phyloP scores from a whole-genome alignment of 2,888 invertebrate species.

The Sinohyriopsis cumingii region DNA sequence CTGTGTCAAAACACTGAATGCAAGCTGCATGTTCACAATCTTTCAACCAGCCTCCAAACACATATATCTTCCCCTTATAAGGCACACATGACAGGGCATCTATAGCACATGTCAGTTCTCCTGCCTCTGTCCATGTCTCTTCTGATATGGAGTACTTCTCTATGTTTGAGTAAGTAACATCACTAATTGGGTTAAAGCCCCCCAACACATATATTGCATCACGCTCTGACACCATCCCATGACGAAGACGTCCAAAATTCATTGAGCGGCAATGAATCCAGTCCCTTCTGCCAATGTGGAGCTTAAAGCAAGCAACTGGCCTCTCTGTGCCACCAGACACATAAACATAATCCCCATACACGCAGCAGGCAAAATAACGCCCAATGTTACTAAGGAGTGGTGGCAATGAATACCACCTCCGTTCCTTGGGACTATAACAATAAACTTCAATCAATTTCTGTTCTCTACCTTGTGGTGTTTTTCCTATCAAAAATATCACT shows the following conservation, averaged over 20 bases:
- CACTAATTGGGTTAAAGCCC: conserved; percentile 40
- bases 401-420: conserved; percentile 42
- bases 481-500: conserved; percentile 39
- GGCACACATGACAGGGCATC: conserved; percentile 38
- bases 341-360: conserved; percentile 40
- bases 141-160: conserved; percentile 40
- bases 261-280: conserved; percentile 44
- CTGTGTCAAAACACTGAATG: conserved; percentile 36
- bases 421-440: conserved; percentile 35
- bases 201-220: conserved; percentile 36
- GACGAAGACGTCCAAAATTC: conserved; percentile 36
- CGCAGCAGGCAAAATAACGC: conserved; percentile 38
- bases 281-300: conserved; percentile 32
- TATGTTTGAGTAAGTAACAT: conserved; percentile 35
- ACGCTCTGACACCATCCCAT: conserved; percentile 37
- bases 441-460: conserved; percentile 38
- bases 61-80: conserved; percentile 34
- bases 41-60: conserved; percentile 42
- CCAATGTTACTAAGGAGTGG: conserved; percentile 37
- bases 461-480: conserved; percentile 39
- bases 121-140: conserved; percentile 40
- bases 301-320: conserved; percentile 37
- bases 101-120: conserved; percentile 36
- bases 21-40: conserved; percentile 38
- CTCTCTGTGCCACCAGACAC: conserved; percentile 39